phyloP scores from a whole-genome alignment of 2,888 invertebrate genomes.

The Drosophila fulvimacula region DNA sequence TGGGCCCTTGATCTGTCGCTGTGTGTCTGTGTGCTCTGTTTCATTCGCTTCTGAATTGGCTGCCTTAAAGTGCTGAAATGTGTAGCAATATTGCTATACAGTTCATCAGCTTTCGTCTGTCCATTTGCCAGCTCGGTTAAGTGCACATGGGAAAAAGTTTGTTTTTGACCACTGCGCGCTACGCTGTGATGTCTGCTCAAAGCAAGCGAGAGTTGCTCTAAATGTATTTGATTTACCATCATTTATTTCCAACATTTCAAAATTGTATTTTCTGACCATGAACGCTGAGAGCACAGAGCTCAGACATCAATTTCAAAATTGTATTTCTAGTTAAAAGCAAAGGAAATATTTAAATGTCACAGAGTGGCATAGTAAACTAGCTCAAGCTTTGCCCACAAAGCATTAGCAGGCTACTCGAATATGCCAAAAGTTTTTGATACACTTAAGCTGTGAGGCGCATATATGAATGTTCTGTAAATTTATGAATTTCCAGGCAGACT shows the following conservation, averaged over 20 bases:
- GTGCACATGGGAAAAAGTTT: constrained; percentile 64
- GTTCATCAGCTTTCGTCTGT: constrained; percentile 37
- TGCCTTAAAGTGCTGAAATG: constrained; percentile 42
- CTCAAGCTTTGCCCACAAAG: background rate
- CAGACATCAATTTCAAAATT: constrained; percentile 47
- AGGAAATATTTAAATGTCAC: constrained; percentile 16
- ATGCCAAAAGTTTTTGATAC: background rate
- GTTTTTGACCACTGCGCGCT: constrained; percentile 27
- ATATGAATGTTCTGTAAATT: background rate
- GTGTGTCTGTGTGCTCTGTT: background rate
- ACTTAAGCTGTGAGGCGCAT: background rate
- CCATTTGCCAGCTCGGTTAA: constrained; percentile 48
- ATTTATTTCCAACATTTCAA: constrained; percentile 23
- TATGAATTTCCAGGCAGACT: background rate
- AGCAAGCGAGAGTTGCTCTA: constrained; percentile 16
- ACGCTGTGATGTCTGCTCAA: constrained; percentile 66
- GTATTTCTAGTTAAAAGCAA: constrained; percentile 52
- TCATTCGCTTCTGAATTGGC: constrained; percentile 8
- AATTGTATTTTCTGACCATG: constrained; percentile 20
- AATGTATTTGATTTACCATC: constrained; percentile 14
- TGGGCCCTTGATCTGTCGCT: constrained; percentile 3
- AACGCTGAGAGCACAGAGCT: background rate
- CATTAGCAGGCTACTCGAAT: background rate
- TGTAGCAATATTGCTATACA: constrained; percentile 43
- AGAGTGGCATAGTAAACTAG: constrained; percentile 19